These are phyloP conservation scores for Steinernema scapterisci DNA, from an alignment of 2,888 invertebrate genomes.

Conservation along the genomic window DNA sequence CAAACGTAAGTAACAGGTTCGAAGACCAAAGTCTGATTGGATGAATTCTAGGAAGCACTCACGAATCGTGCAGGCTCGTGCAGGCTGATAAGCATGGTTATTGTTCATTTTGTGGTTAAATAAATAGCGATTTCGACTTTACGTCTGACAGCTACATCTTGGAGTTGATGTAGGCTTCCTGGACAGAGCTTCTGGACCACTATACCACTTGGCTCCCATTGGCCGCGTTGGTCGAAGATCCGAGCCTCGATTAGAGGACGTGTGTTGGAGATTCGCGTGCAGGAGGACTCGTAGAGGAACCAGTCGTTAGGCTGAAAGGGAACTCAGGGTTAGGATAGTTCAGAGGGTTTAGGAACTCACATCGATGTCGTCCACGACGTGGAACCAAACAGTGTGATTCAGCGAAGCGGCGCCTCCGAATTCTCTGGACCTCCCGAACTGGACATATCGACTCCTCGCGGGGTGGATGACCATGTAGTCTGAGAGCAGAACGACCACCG, in stretches of 20 bases:
- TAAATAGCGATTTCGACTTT: too few relatives aligned
- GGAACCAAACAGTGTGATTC: conserved; percentile 20
- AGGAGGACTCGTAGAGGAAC: conserved; percentile 24
- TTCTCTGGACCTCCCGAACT: neutral
- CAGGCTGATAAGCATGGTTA: too few relatives aligned
- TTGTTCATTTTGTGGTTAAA: too few relatives aligned
- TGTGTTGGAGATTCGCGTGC: conserved; percentile 2
- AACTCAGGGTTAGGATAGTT: neutral
- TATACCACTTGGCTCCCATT: too few relatives aligned
- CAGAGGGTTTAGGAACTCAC: neutral
- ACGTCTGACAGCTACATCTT: too few relatives aligned
- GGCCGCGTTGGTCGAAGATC: neutral
- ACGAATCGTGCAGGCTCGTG: too few relatives aligned
- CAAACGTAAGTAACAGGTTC: too few relatives aligned
- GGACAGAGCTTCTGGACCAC: neutral
- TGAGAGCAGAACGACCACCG: neutral
- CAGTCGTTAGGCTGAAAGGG: neutral
- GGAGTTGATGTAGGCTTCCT: neutral
- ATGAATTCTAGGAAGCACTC: too few relatives aligned
- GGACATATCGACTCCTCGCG: neutral
- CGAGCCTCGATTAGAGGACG: neutral
- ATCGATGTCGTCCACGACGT: neutral
- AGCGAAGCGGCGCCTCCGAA: neutral
- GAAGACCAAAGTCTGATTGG: too few relatives aligned
- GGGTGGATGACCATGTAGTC: neutral